A percentile compares a stretch with the other conserved stretches of the same genome.
phyloP scores from a whole-genome alignment of 2,113 vertebrate genomes.

The Scomber japonicus region DNA sequence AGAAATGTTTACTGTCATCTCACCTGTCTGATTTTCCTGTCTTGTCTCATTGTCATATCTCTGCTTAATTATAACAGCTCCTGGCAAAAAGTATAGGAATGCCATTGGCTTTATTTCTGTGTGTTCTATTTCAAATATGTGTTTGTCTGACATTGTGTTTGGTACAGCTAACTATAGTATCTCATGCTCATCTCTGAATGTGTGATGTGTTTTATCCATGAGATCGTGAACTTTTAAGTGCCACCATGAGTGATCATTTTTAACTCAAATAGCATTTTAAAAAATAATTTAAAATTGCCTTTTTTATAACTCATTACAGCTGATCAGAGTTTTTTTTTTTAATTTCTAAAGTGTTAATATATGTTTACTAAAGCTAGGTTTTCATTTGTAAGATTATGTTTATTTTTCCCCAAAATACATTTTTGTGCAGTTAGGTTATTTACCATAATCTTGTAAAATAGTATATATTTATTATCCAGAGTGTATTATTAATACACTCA shows the following conservation, averaged over 20 bases:
- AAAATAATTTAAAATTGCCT: slow-evolving; percentile 42
- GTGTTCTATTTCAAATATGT: slow-evolving; percentile 50
- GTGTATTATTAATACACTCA: background rate
- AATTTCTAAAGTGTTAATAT: slow-evolving; percentile 10
- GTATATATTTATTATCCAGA: background rate
- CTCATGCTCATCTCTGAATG: slow-evolving; percentile 35
- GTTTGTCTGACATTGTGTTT: slow-evolving; percentile 55
- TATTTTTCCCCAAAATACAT: slow-evolving; percentile 1
- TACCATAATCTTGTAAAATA: background rate
- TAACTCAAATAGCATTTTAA: slow-evolving; percentile 24
- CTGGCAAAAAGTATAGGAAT: slow-evolving; percentile 56
- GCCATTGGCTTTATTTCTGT: slow-evolving; percentile 51
- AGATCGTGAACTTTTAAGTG: slow-evolving; percentile 24
- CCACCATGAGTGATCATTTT: slow-evolving; percentile 36
- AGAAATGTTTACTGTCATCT: slow-evolving; percentile 79
- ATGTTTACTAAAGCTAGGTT: background rate
- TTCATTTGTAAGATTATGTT: background rate
- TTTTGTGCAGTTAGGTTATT: background rate
- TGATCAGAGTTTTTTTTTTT: slow-evolving; percentile 14
- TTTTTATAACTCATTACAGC: slow-evolving; percentile 20
- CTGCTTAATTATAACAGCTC: slow-evolving; percentile 71
- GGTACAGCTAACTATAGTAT: slow-evolving; percentile 49
- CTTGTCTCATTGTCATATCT: slow-evolving; percentile 70
- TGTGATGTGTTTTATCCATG: slow-evolving; percentile 41
- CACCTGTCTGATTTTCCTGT: slow-evolving; percentile 68